A percentile compares a stretch with the other conserved stretches of the same genome.
phyloP scores from a whole-genome alignment of 2,888 invertebrate genomes.

The Octonoba sinensis region DNA sequence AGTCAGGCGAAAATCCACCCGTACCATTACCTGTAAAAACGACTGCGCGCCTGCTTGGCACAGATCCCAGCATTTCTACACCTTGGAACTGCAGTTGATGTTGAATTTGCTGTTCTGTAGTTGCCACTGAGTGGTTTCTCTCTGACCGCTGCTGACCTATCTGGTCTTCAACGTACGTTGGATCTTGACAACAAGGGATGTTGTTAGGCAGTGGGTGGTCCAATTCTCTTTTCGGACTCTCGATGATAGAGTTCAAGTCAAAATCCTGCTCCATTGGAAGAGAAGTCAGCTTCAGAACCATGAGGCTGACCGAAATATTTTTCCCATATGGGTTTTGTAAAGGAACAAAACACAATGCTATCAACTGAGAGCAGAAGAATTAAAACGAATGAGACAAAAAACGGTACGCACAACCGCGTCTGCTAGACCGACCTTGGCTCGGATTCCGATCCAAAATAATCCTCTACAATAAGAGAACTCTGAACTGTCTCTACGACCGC shows the following conservation, averaged over 20 bases:
- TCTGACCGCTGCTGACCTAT: conserved; percentile 32
- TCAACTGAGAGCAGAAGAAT: not conserved
- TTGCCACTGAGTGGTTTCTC: conserved; percentile 10
- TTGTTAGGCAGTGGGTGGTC: conserved; percentile 31
- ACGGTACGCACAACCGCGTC: too few species aligned
- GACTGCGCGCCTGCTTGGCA: conserved; percentile 33
- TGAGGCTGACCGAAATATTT: conserved; percentile 25
- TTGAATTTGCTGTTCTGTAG: too few species aligned
- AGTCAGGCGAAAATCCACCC: conserved; percentile 46
- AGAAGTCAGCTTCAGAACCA: conserved; percentile 50
- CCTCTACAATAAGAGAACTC: conserved; percentile 1
- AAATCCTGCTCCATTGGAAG: conserved; percentile 50
- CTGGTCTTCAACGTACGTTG: conserved; percentile 11
- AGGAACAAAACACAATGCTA: too few species aligned
- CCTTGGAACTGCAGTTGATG: conserved; percentile 37
- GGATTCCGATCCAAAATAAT: conserved; percentile 54
- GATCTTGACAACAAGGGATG: conserved; percentile 42
- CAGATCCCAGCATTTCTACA: conserved; percentile 35
- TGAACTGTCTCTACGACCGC: not conserved
- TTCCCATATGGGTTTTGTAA: conserved; percentile 6
- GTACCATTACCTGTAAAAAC: conserved; percentile 32
- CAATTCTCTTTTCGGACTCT: conserved; percentile 36
- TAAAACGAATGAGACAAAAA: conserved; percentile 1
- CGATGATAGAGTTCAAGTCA: conserved; percentile 48
- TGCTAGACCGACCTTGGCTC: conserved; percentile 37